phyloP scores from a whole-genome alignment of 2,797 vertebrate genomes.

The Lithobates pipiens region DNA sequence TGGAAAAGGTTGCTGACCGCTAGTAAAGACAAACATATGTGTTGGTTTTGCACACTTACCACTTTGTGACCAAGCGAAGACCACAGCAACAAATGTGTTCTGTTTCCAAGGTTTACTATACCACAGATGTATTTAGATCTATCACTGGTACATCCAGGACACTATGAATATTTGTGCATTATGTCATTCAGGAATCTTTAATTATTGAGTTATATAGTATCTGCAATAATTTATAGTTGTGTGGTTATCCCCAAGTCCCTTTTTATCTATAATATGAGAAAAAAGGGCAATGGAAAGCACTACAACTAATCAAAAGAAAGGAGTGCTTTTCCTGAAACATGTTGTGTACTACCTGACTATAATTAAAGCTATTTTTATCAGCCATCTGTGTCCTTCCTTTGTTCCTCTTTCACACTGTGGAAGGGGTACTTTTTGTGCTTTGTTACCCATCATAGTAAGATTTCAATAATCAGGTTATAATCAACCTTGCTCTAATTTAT shows the following conservation, averaged over 20 bases:
- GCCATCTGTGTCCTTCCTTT: neutral
- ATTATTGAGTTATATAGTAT: neutral
- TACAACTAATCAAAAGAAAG: neutral
- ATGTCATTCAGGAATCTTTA: neutral
- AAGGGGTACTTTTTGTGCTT: neutral
- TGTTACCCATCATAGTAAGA: neutral
- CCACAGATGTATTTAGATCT: neutral
- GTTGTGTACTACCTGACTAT: neutral
- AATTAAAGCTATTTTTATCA: constrained; percentile 1
- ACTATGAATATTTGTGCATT: neutral
- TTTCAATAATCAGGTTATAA: neutral
- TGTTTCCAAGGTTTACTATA: neutral
- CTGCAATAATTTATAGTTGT: neutral
- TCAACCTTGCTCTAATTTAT: neutral
- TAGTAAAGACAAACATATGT: neutral
- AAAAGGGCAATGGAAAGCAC: neutral
- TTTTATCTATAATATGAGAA: neutral
- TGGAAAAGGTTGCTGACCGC: no score
- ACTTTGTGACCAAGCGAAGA: neutral
- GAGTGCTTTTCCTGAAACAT: neutral
- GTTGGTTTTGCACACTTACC: neutral
- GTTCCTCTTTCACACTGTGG: neutral
- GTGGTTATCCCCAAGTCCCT: neutral
- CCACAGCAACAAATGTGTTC: neutral
- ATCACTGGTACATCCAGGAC: neutral